phyloP scores from a whole-genome alignment of 2,797 vertebrate genomes.

The Rhodeus uyekii region DNA sequence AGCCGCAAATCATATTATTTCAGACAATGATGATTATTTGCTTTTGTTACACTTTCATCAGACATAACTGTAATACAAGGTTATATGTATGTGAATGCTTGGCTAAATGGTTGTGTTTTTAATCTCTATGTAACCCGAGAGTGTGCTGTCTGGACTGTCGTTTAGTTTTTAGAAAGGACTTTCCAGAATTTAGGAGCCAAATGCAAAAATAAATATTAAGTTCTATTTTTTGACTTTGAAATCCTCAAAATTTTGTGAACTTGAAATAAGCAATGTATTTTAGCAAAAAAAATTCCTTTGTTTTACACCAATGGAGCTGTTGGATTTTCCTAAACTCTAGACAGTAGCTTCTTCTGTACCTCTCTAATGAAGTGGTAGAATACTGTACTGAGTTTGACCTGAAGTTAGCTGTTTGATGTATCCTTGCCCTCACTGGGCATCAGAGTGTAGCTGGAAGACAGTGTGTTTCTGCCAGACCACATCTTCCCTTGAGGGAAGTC shows the following conservation, averaged over 20 bases:
- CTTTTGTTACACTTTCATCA: neutral
- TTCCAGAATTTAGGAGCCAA: neutral
- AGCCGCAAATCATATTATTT: neutral
- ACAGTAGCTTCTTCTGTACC: neutral
- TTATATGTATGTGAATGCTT: neutral
- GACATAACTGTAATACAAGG: neutral
- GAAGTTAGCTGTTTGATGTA: conserved; percentile 47
- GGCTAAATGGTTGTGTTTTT: neutral
- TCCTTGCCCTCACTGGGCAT: conserved; percentile 47
- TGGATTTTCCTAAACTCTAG: neutral
- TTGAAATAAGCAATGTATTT: too few relatives aligned
- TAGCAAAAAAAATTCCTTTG: too few relatives aligned
- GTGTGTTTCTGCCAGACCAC: conserved; percentile 49
- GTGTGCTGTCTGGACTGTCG: neutral
- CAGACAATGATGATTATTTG: neutral
- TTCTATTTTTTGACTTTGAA: neutral
- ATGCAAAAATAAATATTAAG: too few relatives aligned
- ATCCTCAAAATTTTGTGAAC: neutral
- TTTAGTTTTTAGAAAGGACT: neutral
- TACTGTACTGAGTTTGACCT: conserved; percentile 32
- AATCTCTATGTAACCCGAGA: neutral
- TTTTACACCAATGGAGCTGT: neutral
- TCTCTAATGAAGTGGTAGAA: neutral
- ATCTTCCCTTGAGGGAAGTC: conserved; percentile 52
- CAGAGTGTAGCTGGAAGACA: conserved; percentile 28